These are phyloP conservation scores for Enteromius mattozi DNA, from an alignment of 2,797 vertebrate species.

Conservation along the genomic window DNA sequence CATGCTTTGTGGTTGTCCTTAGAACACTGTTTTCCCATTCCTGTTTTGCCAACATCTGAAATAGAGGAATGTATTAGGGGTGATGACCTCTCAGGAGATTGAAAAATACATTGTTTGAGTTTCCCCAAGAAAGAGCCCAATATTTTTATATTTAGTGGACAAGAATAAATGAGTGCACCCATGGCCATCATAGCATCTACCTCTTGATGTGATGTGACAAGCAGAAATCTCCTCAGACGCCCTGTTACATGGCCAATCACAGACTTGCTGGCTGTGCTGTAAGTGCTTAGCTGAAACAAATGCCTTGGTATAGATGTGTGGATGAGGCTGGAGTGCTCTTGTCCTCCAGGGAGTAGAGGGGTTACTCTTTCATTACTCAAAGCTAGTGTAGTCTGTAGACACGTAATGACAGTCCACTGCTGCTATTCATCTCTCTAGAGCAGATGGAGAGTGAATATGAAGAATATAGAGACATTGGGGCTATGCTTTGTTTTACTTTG, in stretches of 20 bases:
- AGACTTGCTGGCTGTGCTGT: not conserved
- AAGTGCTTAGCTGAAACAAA: slow-evolving; percentile 54
- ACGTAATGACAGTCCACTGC: slow-evolving; percentile 36
- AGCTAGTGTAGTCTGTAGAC: slow-evolving; percentile 31
- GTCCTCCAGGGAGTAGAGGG: slow-evolving; percentile 38
- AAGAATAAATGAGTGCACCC: slow-evolving; percentile 56
- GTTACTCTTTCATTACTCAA: slow-evolving; percentile 51
- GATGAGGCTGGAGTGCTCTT: slow-evolving; percentile 47
- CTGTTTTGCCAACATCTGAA: slow-evolving; percentile 34
- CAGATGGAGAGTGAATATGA: not conserved
- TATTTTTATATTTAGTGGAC: slow-evolving; percentile 47
- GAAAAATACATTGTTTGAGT: slow-evolving; percentile 28
- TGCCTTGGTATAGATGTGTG: slow-evolving; percentile 48
- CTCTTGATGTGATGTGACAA: slow-evolving; percentile 56
- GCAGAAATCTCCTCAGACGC: slow-evolving; percentile 42
- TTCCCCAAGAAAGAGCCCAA: slow-evolving; percentile 19
- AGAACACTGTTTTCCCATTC: slow-evolving; percentile 21
- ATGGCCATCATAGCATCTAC: slow-evolving; percentile 33
- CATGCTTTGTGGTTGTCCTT: slow-evolving; percentile 1
- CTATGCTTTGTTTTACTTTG: not conserved
- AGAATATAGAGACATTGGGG: not conserved
- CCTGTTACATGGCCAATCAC: slow-evolving; percentile 28
- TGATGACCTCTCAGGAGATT: not conserved
- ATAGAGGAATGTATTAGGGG: slow-evolving; percentile 3
- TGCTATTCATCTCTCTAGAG: slow-evolving; percentile 7